phyloP scores from a whole-genome alignment of 2,113 vertebrate species.

The Argyrosomus japonicus region DNA sequence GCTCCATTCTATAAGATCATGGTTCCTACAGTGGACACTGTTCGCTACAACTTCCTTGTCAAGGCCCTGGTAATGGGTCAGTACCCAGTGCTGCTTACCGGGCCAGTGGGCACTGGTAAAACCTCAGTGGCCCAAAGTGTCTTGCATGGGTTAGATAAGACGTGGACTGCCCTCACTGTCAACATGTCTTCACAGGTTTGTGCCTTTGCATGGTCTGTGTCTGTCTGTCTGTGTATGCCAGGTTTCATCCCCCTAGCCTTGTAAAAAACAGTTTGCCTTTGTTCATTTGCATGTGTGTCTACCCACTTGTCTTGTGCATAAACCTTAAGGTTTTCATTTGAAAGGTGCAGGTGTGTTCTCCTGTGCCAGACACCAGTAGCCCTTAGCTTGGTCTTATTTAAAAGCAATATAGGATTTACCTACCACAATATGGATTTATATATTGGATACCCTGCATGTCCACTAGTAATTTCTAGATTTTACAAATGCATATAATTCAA shows the following conservation, averaged over 20 bases:
- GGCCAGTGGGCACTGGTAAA: conserved; percentile 91
- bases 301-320: neutral
- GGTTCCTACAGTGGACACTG: conserved; percentile 91
- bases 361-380: neutral
- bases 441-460: neutral
- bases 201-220: neutral
- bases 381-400: neutral
- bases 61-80: conserved; percentile 84
- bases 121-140: conserved; percentile 89
- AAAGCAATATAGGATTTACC: neutral
- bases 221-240: too few species aligned
- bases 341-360: neutral
- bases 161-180: conserved; percentile 87
- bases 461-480: neutral
- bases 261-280: too few species aligned
- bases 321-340: neutral
- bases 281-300: neutral
- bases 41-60: conserved; percentile 90
- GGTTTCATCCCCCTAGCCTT: too few species aligned
- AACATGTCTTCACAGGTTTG: conserved; percentile 94
- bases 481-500: neutral
- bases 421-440: neutral
- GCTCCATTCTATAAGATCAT: conserved; percentile 91
- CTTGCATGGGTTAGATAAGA: conserved; percentile 85
- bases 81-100: conserved; percentile 88